phyloP scores from a whole-genome alignment of 2,888 invertebrate species.

The Drosophila lutescens region DNA sequence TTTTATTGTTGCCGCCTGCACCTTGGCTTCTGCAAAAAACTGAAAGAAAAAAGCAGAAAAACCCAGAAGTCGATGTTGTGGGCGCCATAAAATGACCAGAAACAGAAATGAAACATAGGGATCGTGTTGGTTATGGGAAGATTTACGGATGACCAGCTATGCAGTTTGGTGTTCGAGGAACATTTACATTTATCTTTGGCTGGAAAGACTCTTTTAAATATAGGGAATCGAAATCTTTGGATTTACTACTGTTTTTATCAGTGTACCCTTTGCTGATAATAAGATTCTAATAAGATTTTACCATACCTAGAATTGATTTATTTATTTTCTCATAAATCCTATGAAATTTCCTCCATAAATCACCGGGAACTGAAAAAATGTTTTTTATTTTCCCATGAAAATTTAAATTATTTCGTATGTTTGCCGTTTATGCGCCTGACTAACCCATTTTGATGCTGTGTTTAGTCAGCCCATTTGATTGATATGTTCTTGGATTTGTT shows the following conservation, averaged over 20 bases:
- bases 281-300: not conserved
- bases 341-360: not conserved
- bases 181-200: too few relatives aligned
- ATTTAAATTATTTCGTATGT: not conserved
- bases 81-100: constrained; percentile 49
- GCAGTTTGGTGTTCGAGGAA: not conserved
- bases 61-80: constrained; percentile 34
- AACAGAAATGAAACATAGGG: constrained; percentile 34
- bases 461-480: constrained; percentile 30
- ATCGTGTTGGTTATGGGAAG: constrained; percentile 7
- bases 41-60: not conserved
- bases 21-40: constrained; percentile 38
- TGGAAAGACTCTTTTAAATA: too few relatives aligned
- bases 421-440: not conserved
- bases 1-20: constrained; percentile 55
- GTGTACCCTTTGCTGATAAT: too few relatives aligned
- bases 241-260: too few relatives aligned
- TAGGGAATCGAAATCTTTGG: too few relatives aligned
- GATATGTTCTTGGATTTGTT: constrained; percentile 34
- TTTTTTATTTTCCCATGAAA: constrained; percentile 1
- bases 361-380: not conserved
- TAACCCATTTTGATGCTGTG: constrained; percentile 16
- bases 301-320: not conserved
- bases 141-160: not conserved
- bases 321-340: constrained; percentile 6